A percentile compares a stretch with the other conserved stretches of the same genome.
These are phyloP conservation scores for Onthophagus sagittarius DNA, from an alignment of 2,888 invertebrate species.

Conservation along the genomic window DNA sequence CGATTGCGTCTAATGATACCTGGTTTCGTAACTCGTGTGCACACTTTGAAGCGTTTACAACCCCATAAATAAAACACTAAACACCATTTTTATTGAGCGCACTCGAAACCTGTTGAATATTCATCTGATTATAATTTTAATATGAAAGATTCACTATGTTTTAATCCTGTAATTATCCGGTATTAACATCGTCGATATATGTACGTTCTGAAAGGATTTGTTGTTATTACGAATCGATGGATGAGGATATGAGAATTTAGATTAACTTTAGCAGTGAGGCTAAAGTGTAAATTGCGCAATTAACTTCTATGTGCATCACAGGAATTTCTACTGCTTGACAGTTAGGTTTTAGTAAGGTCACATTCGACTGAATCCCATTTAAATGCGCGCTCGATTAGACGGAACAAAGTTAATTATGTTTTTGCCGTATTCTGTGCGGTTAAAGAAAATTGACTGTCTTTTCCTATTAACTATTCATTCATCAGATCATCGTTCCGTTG, in stretches of 20 bases:
- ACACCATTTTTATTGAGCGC: background rate
- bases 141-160: background rate
- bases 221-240: background rate
- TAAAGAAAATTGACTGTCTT: background rate
- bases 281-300: background rate
- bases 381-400: background rate
- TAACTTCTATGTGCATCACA: background rate
- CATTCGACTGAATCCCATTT: background rate
- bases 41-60: background rate
- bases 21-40: background rate
- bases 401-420: background rate
- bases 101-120: background rate
- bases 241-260: background rate
- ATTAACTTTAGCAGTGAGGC: background rate
- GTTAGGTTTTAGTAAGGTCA: background rate
- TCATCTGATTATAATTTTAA: background rate
- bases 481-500: background rate
- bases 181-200: background rate
- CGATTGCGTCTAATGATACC: background rate
- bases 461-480: background rate
- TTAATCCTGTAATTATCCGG: background rate
- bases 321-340: background rate
- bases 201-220: background rate
- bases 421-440: background rate
- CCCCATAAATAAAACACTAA: background rate